Conservation (phyloP, 2,797 vertebrate species). For the Miichthys miiuy region DNA sequence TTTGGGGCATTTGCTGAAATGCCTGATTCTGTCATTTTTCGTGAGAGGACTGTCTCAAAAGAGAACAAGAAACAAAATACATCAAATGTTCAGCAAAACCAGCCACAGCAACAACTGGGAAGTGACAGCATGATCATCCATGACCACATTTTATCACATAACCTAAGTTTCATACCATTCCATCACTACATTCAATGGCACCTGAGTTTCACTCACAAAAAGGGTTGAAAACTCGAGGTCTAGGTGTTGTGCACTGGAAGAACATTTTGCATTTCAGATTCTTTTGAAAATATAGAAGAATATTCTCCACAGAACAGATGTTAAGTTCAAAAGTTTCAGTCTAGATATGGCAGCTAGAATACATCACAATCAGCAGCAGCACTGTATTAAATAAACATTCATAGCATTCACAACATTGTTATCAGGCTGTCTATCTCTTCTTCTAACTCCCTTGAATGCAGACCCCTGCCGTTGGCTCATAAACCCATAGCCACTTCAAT, state of each 20-base stretch:
- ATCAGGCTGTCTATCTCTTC: constrained; percentile 18
- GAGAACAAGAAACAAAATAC: background rate
- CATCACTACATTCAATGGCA: too few relatives aligned
- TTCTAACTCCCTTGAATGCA: constrained; percentile 38
- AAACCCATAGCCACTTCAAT: constrained; percentile 51
- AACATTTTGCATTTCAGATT: background rate
- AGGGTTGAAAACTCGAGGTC: too few relatives aligned
- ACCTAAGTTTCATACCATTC: background rate
- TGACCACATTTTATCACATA: background rate
- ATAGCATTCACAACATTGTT: constrained; percentile 20
- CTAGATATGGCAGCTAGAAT: background rate
- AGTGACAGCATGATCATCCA: background rate
- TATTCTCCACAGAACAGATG: background rate
- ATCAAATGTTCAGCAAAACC: background rate
- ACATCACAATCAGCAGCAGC: background rate
- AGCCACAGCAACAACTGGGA: background rate
- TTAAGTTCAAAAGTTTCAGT: constrained; percentile 7
- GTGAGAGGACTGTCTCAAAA: background rate
- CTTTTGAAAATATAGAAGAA: background rate
- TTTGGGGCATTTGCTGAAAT: background rate
- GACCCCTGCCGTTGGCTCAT: constrained; percentile 45
- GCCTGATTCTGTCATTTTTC: background rate
- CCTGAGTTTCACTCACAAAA: too few relatives aligned
- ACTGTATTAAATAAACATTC: constrained; percentile 27
- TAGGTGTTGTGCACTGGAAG: background rate